phyloP scores from a whole-genome alignment of 2,797 vertebrate genomes.

The Chloroceryle amazona region DNA sequence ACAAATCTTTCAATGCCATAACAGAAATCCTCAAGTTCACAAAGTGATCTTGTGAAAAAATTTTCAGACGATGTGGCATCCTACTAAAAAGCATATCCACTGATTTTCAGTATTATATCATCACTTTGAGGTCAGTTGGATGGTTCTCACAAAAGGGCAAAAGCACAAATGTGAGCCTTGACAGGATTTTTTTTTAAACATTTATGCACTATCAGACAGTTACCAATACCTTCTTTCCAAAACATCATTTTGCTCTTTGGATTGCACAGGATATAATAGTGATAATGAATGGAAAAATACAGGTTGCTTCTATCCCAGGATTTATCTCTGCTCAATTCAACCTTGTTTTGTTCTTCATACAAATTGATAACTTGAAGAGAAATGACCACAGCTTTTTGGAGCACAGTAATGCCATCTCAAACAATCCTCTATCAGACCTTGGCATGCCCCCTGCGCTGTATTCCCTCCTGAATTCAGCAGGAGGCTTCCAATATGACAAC shows the following conservation, averaged over 20 bases:
- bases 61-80: not conserved
- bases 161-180: not conserved
- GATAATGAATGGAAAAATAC: not conserved
- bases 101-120: not conserved
- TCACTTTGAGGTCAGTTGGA: not conserved
- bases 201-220: not conserved
- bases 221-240: not conserved
- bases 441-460: constrained; percentile 6
- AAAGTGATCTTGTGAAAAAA: not conserved
- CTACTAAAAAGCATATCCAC: not conserved
- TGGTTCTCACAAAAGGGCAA: not conserved
- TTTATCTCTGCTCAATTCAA: not conserved
- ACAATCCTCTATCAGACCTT: constrained; percentile 21
- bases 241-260: not conserved
- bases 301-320: not conserved
- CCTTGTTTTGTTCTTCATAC: not conserved
- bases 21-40: not conserved
- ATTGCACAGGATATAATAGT: not conserved
- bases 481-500: constrained; percentile 67
- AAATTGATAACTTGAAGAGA: constrained; percentile 22
- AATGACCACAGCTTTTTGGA: constrained; percentile 43
- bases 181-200: not conserved
- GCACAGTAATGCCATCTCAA: not conserved
- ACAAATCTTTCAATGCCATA: not conserved
- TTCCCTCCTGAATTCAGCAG: constrained; percentile 70